Evolutionary conservation across 1,140 invertebrate species (phyloP).

Genomic region (Phymorhynchus buccinoides): DNA sequence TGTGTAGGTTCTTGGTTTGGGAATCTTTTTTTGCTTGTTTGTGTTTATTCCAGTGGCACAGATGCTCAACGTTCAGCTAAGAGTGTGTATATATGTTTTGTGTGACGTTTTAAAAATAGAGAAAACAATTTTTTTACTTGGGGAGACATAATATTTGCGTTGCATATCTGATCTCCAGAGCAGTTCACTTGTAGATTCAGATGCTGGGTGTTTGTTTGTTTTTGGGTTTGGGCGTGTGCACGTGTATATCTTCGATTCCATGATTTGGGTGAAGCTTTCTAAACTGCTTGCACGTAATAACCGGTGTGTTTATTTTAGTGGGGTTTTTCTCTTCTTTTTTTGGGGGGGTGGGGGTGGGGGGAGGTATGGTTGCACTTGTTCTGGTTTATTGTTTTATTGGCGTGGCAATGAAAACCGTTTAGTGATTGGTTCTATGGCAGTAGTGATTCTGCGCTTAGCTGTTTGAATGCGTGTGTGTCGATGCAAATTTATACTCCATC

Average conservation of each 20-base stretch:
- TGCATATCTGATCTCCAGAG: neutral
- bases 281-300: neutral
- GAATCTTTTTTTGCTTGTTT: neutral
- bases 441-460: neutral
- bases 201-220: neutral
- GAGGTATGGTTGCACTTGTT: no score
- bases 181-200: neutral
- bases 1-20: neutral
- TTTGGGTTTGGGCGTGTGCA: neutral
- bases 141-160: neutral
- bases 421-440: no score
- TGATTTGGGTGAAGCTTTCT: neutral
- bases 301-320: neutral
- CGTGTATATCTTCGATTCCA: no score
- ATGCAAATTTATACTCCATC: neutral
- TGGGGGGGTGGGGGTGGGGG: no score
- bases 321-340: neutral
- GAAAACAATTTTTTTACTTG: neutral
- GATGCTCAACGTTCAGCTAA: no score
- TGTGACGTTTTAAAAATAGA: no score
- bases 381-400: no score
- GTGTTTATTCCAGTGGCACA: neutral
- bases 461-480: neutral
- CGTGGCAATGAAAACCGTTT: no score
- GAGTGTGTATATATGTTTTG: no score